Base-by-base conservation (phyloP, 2,888 invertebrate species). In the Cryptocheilus praepositus region DNA sequence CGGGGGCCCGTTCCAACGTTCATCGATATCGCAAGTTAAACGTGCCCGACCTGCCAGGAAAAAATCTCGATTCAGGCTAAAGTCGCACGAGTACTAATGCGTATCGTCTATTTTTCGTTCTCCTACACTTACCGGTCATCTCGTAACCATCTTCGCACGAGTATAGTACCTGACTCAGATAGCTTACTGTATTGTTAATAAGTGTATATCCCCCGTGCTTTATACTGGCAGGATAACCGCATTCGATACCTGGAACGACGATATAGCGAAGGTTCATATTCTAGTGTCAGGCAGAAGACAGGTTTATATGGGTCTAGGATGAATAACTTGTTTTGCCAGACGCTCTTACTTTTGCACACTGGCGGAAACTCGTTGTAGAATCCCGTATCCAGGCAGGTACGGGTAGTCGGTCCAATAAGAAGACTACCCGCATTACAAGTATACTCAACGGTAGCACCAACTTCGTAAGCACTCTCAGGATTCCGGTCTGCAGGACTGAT, bases 281-380 rank as follows among this genome's bases (percentile, higher is more conserved):
- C 4, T 25, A 25, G 15, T 22, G 15, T 53, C 11, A 22, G 25
- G 8, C 18, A 13, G 16, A 49, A 8, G 28, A 3, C 19, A 22
- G 7, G 19, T 52, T 8, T 36, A 36, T 22, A 25, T 18, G 43
- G 28, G 36, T 21, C 15, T 21, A n/a, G 45, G 45, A 44, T 57
- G 36, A 36, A 16, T 0, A 13, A 18, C 55, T n/a, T 1, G 16
- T 36, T 36, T 55, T 18, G 28, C 21, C 15, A 36, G 36, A 8
- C 18, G n/a, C 62, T 36, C 94, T 93, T 90, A 97, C 97, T 93
- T 93, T 96, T 95, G 89, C 97, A 97, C 52, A 96, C 96, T 0
- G 97, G 97, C 36, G 97, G 96, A 85, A 96, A 97, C 87, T 97
- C 97, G 80, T 96, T 96, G 86, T 96, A 97, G 89, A 97, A 97